Conservation (phyloP, 92 coral and sea anemone species). For the Porites evermanni region DNA sequence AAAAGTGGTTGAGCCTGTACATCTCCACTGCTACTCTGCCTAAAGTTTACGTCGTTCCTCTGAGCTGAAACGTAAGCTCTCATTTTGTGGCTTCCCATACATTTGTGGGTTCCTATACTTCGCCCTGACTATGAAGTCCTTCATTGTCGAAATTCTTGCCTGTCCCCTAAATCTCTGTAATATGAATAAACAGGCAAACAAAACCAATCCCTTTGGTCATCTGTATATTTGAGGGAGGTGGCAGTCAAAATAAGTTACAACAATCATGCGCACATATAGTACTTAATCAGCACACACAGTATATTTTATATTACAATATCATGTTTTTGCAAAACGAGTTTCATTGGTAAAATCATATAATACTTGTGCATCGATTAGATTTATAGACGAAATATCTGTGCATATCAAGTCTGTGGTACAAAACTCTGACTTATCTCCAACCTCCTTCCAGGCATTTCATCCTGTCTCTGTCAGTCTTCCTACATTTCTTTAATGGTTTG, state of each 20-base stretch:
- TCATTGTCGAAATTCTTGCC: background rate
- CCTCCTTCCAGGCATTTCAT: no score
- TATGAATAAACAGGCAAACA: background rate
- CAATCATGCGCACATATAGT: no score
- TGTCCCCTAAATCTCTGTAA: background rate
- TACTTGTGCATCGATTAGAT: no score
- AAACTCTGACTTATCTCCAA: no score
- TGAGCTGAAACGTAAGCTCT: background rate
- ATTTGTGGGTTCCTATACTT: no score
- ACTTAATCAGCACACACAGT: no score
- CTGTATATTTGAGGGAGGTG: background rate
- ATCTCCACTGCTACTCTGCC: background rate
- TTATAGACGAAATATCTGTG: no score
- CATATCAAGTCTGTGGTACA: no score
- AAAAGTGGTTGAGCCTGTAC: background rate
- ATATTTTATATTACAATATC: no score
- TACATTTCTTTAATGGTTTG: background rate
- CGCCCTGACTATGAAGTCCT: background rate
- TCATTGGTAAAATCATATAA: no score
- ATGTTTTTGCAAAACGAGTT: no score
- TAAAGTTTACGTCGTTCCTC: background rate
- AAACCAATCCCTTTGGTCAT: background rate
- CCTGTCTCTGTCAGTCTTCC: background rate
- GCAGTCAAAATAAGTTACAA: background rate
- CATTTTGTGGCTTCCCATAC: no score